Percentiles rank a stretch among this genome's conserved stretches.
phyloP scores from a whole-genome alignment of 2,797 vertebrate species.

The Simalia tracyae region DNA sequence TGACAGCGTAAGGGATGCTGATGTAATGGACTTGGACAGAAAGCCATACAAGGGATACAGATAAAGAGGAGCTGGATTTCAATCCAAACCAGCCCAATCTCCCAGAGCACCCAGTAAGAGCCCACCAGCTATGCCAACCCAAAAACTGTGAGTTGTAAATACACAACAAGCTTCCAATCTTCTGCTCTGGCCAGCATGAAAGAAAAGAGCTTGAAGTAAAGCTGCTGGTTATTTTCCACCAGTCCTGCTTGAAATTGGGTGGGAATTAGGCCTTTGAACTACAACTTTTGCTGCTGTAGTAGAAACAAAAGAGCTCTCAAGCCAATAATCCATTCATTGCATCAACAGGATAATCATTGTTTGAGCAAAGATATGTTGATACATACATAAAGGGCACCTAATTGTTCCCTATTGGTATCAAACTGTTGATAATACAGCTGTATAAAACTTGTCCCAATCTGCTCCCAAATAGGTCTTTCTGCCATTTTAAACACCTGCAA shows the following conservation, averaged over 20 bases:
- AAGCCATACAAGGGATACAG: background rate
- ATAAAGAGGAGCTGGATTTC: background rate
- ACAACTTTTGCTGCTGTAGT: background rate
- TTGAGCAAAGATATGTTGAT: background rate
- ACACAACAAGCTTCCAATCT: background rate
- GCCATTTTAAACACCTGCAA: slow-evolving; percentile 30
- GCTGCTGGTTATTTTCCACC: background rate
- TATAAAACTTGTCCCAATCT: slow-evolving; percentile 45
- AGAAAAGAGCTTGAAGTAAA: background rate
- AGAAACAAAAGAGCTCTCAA: background rate
- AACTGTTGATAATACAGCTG: slow-evolving; percentile 42
- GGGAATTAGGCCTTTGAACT: background rate
- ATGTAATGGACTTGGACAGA: background rate
- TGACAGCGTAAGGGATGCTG: background rate
- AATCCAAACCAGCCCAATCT: background rate
- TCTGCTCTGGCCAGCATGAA: background rate
- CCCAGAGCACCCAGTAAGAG: background rate
- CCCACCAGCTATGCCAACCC: background rate
- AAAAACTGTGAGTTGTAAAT: background rate
- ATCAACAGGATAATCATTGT: slow-evolving; percentile 4
- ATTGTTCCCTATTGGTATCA: slow-evolving; percentile 24
- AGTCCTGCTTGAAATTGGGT: background rate
- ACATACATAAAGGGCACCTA: slow-evolving; percentile 25
- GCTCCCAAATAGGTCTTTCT: slow-evolving; percentile 43
- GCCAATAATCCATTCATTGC: background rate